Conservation (phyloP, 2,113 vertebrate species). For the Nansenia antarctica region DNA sequence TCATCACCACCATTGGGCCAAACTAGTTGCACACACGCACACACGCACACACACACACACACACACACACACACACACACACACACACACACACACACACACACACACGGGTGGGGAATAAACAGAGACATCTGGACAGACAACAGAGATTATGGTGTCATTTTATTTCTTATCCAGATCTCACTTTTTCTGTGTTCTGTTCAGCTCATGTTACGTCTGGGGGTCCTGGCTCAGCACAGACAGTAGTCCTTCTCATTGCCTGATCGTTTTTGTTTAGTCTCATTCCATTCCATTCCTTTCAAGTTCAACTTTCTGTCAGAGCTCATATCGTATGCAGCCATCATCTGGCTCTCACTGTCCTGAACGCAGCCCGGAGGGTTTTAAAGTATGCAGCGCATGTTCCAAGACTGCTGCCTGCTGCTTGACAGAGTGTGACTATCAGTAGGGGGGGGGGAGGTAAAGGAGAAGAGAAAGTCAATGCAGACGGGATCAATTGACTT, state of each 20-base stretch:
- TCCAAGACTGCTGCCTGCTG: constrained; percentile 41
- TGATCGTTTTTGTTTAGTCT: constrained; percentile 35
- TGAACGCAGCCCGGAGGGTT: constrained; percentile 37
- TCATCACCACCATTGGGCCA: no score
- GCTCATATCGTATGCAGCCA: constrained; percentile 45
- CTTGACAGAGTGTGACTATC: constrained; percentile 42
- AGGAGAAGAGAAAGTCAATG: constrained; percentile 33
- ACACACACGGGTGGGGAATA: no score
- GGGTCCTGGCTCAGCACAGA: background rate
- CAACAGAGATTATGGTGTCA: no score
- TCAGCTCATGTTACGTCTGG: no score
- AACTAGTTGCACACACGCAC: no score
- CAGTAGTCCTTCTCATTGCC: background rate
- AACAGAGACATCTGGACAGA: no score
- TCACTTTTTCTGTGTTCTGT: no score
- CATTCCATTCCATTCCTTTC: constrained; percentile 14
- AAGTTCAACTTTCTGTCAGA: constrained; percentile 23
- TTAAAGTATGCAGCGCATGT: constrained; percentile 50
- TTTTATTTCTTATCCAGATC: no score
- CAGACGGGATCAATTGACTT: constrained; percentile 39
- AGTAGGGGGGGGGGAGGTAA: constrained; percentile 26
- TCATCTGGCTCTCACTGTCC: constrained; percentile 40
- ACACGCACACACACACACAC: no score
- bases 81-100: no score
- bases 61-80: no score